These are phyloP conservation scores for Oryzias dopingdopingensis DNA, from an alignment of 2,797 vertebrate species.

Conservation along the genomic window DNA sequence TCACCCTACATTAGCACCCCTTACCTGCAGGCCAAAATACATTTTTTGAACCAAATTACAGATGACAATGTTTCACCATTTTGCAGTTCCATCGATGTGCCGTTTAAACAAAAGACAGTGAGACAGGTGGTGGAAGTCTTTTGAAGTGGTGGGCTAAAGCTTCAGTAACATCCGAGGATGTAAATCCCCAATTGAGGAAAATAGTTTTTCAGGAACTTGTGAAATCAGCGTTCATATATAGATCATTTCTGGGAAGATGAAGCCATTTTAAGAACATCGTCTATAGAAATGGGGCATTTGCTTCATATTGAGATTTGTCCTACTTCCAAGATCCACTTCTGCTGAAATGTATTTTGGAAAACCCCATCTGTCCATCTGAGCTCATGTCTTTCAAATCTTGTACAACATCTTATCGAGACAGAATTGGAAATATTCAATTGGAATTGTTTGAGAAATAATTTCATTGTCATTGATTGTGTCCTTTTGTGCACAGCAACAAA, in stretches of 20 bases:
- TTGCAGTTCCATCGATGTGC: slow-evolving; percentile 27
- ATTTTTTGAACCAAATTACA: slow-evolving; percentile 33
- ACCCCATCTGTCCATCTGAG: neutral
- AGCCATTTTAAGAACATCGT: neutral
- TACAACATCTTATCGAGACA: slow-evolving; percentile 1
- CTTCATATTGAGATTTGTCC: slow-evolving; percentile 31
- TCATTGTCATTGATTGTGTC: slow-evolving; percentile 47
- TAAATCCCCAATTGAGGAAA: too few relatives aligned
- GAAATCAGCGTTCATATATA: neutral
- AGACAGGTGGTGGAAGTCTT: slow-evolving; percentile 16
- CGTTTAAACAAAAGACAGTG: slow-evolving; percentile 28
- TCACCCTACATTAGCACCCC: too few relatives aligned
- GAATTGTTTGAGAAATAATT: slow-evolving; percentile 5
- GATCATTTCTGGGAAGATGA: neutral
- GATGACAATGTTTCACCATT: slow-evolving; percentile 36
- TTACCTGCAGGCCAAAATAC: slow-evolving; percentile 1
- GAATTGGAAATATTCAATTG: neutral
- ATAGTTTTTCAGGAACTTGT: neutral
- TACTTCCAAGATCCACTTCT: slow-evolving; percentile 10
- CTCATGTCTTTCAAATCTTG: slow-evolving; percentile 12
- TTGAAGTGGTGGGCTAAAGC: neutral
- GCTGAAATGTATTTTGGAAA: slow-evolving; percentile 11
- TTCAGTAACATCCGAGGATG: too few relatives aligned
- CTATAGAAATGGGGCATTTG: slow-evolving; percentile 25
- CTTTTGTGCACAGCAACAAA: slow-evolving; percentile 59